These are phyloP conservation scores for Solenopsis invicta DNA, from an alignment of 1,140 invertebrate genomes.

Conservation along the genomic window DNA sequence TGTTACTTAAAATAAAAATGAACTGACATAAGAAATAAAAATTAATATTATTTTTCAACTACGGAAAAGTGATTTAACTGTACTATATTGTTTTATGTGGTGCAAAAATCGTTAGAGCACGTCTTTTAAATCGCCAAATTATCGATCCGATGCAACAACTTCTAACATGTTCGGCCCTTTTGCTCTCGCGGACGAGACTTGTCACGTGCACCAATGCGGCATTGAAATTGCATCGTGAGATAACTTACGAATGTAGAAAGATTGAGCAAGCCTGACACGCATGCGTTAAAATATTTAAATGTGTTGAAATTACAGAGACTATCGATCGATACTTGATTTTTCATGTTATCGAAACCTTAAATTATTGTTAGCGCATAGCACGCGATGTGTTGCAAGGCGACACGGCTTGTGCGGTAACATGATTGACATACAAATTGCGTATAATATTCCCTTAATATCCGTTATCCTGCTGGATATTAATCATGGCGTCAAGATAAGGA, in stretches of 20 bases:
- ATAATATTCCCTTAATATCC: constrained; percentile 45
- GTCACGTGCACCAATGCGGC: background rate
- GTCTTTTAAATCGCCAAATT: constrained; percentile 19
- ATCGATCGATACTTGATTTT: constrained; percentile 37
- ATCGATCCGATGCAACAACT: constrained; percentile 12
- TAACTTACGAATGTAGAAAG: background rate
- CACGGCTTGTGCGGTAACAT: constrained; percentile 21
- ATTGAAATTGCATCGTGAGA: background rate
- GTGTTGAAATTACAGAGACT: constrained; percentile 48
- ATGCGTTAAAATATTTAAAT: constrained; percentile 43
- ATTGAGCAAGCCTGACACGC: background rate
- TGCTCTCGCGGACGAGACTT: background rate
- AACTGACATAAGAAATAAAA: background rate
- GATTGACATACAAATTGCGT: constrained; percentile 46
- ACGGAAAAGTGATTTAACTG: background rate
- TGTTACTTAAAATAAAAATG: background rate
- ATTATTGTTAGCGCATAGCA: constrained; percentile 33
- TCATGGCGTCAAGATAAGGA: constrained; percentile 28
- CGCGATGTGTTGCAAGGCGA: background rate
- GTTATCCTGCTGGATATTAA: constrained; percentile 36
- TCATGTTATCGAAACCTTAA: constrained; percentile 45
- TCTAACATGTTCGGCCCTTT: constrained; percentile 1
- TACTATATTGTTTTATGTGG: background rate
- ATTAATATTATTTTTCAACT: background rate
- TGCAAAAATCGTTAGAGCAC: too few species aligned